Percentiles rank a stretch among this genome's conserved stretches.
Conservation (phyloP, 2,797 vertebrate species). For the Sandelia bainsii region DNA sequence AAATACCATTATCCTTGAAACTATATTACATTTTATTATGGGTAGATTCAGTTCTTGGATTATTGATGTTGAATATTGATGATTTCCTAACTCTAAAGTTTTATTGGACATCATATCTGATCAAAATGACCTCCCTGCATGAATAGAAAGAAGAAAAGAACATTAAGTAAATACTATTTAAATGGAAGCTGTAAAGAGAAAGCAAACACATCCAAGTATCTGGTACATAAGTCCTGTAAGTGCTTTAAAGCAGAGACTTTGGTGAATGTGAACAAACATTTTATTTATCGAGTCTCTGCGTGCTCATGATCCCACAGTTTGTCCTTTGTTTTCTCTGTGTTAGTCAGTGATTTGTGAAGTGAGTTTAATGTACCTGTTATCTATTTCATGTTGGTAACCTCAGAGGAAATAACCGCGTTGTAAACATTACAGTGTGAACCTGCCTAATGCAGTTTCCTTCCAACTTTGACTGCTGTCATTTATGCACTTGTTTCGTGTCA, state of each 20-base stretch:
- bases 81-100: neutral
- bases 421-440: conserved; percentile 18
- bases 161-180: too few species aligned
- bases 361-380: conserved; percentile 35
- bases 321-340: conserved; percentile 81
- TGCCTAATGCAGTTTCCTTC: neutral
- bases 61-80: neutral
- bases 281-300: conserved; percentile 66
- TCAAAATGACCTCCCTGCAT: neutral
- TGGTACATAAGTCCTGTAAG: neutral
- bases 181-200: neutral
- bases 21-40: too few species aligned
- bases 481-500: conserved; percentile 53
- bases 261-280: conserved; percentile 38
- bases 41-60: neutral
- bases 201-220: neutral
- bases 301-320: neutral
- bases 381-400: conserved; percentile 40
- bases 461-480: conserved; percentile 33
- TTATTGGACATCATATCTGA: neutral
- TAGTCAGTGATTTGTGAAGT: conserved; percentile 87
- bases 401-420: conserved; percentile 23
- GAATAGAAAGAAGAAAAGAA: neutral
- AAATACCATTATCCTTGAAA: neutral
- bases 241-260: conserved; percentile 13